Evolutionary conservation across 2,888 invertebrate species (phyloP).

Genomic region (Ormia ochracea): DNA sequence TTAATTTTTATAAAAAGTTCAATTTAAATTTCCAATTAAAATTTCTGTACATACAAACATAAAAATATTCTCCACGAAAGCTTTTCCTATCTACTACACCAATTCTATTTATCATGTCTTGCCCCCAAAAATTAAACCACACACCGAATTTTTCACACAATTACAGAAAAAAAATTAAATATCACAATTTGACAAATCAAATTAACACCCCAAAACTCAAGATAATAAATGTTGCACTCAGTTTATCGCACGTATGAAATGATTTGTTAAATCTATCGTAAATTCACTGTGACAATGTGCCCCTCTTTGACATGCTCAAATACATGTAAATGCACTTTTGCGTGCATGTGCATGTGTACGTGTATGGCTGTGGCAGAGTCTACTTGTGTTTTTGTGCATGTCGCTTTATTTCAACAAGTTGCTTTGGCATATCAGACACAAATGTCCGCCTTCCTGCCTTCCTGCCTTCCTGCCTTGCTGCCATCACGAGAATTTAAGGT

Average conservation of each 20-base stretch:
- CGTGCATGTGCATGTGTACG: neutral
- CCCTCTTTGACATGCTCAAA: neutral
- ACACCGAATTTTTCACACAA: no score
- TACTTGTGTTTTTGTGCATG: neutral
- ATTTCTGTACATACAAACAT: no score
- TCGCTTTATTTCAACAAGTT: constrained; percentile 28
- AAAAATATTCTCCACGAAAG: no score
- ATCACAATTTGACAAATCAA: constrained; percentile 8
- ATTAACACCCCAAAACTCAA: constrained; percentile 42
- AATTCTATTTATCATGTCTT: no score
- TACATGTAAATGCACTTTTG: neutral
- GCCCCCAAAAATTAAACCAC: no score
- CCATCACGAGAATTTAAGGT: neutral
- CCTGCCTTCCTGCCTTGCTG: neutral
- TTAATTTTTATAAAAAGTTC: no score
- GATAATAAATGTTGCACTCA: constrained; percentile 44
- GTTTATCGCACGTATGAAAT: constrained; percentile 13
- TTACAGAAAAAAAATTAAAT: no score
- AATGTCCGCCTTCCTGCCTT: neutral
- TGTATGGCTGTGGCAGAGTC: no score
- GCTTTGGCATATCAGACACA: constrained; percentile 37
- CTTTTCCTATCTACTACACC: no score
- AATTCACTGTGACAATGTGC: neutral
- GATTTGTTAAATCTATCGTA: constrained; percentile 22
- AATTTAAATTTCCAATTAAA: no score